A percentile compares a stretch with the other conserved stretches of the same genome.
phyloP scores from a whole-genome alignment of 2,888 invertebrate species.

The Pyrocoelia pectoralis region DNA sequence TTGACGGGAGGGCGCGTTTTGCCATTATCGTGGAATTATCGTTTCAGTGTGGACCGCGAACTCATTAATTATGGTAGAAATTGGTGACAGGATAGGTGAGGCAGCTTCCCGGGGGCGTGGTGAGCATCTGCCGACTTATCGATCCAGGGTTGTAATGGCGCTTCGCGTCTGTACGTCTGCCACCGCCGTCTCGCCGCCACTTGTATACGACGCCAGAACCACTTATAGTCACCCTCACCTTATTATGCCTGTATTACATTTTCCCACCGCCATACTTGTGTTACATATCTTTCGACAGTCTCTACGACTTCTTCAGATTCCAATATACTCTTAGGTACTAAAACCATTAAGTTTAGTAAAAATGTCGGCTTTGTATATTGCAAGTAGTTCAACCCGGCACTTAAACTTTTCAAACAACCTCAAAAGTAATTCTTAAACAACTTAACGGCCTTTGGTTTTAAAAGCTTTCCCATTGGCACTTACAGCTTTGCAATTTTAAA shows the following conservation, averaged over 20 bases:
- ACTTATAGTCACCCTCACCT: slow-evolving; percentile 30
- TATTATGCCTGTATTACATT: not conserved
- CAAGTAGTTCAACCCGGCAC: slow-evolving; percentile 24
- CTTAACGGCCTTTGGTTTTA: slow-evolving; percentile 31
- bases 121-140: slow-evolving; percentile 41
- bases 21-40: slow-evolving; percentile 65
- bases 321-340: not conserved
- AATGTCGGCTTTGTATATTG: slow-evolving; percentile 13
- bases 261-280: slow-evolving; percentile 25
- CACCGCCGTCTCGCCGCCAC: slow-evolving; percentile 36
- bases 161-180: slow-evolving; percentile 36
- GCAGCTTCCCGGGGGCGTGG: slow-evolving; percentile 41
- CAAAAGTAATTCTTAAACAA: slow-evolving; percentile 26
- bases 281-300: slow-evolving; percentile 22
- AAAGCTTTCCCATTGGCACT: slow-evolving; percentile 29
- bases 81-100: slow-evolving; percentile 50
- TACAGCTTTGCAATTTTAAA: slow-evolving; percentile 33
- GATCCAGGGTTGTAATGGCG: slow-evolving; percentile 41
- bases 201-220: slow-evolving; percentile 26
- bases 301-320: not conserved
- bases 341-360: not conserved
- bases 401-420: slow-evolving; percentile 29
- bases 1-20: slow-evolving; percentile 56
- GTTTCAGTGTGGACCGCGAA: slow-evolving; percentile 60
- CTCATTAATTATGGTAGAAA: slow-evolving; percentile 56